These are phyloP conservation scores for Lepidocyrtinus sp. DNA, from an alignment of 2,888 invertebrate genomes.

Conservation along the genomic window DNA sequence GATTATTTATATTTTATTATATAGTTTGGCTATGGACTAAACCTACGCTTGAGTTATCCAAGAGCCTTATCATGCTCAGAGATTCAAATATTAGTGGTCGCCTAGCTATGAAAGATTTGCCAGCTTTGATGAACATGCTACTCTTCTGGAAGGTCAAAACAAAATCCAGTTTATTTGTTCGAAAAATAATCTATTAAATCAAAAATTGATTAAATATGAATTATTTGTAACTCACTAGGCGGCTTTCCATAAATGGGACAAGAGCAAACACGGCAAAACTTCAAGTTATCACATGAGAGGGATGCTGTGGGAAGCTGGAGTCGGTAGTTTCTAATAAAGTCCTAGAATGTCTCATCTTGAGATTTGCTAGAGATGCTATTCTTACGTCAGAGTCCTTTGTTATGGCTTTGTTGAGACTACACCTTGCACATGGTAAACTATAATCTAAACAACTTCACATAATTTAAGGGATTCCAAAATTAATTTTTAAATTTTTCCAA, in stretches of 20 bases:
- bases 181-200: not conserved
- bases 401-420: constrained; percentile 78
- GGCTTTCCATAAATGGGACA: constrained; percentile 78
- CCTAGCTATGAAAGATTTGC: constrained; percentile 77
- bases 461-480: constrained; percentile 2
- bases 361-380: constrained; percentile 78
- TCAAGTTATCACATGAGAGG: constrained; percentile 79
- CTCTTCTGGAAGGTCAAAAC: constrained; percentile 78
- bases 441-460: constrained; percentile 25
- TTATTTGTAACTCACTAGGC: constrained; percentile 73
- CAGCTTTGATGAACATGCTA: constrained; percentile 78
- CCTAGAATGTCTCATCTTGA: constrained; percentile 80
- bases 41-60: constrained; percentile 79
- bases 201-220: not conserved
- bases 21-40: constrained; percentile 76
- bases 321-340: constrained; percentile 84
- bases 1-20: constrained; percentile 50
- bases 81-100: constrained; percentile 80
- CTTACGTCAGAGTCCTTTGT: constrained; percentile 78
- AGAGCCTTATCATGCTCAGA: constrained; percentile 80
- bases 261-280: constrained; percentile 75
- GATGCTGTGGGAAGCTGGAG: constrained; percentile 80
- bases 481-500: constrained; percentile 70
- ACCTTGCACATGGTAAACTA: constrained; percentile 78
- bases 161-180: not conserved